These are phyloP conservation scores for Cladopsammia gracilis DNA, from an alignment of 64 coral and sea anemone species.

Conservation along the genomic window DNA sequence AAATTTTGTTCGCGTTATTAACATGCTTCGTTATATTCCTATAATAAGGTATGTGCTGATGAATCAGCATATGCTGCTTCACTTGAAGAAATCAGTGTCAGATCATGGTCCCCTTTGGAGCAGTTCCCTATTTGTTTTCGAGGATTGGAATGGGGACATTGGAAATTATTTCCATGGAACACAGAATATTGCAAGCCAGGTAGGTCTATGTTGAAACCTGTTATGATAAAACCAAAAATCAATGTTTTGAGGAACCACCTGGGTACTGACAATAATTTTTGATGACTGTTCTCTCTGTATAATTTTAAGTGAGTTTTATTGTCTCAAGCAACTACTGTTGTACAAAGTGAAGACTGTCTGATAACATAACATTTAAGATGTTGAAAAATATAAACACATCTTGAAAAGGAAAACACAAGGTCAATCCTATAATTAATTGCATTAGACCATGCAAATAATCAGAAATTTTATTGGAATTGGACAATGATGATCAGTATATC, in stretches of 20 bases:
- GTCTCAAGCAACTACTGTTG: too few relatives aligned
- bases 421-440: too few relatives aligned
- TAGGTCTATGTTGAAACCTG: conserved; percentile 12
- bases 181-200: conserved; percentile 5
- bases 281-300: background rate
- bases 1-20: too few relatives aligned
- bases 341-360: too few relatives aligned
- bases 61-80: too few relatives aligned
- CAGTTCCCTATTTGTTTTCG: conserved; percentile 27
- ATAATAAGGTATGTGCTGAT: background rate
- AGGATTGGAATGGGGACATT: conserved; percentile 48
- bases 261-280: background rate
- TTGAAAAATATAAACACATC: too few relatives aligned
- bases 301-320: background rate
- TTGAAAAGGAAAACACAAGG: too few relatives aligned
- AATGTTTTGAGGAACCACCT: background rate
- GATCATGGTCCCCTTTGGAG: background rate
- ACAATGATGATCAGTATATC: background rate
- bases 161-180: background rate
- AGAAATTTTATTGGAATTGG: conserved; percentile 6
- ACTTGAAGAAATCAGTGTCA: background rate
- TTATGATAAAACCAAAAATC: background rate
- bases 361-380: too few relatives aligned
- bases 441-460: conserved; percentile 15
- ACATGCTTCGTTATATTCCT: too few relatives aligned